A percentile compares a stretch with the other conserved stretches of the same genome.
phyloP scores from a whole-genome alignment of 2,797 vertebrate species.

The Tauraco hartlaubi region DNA sequence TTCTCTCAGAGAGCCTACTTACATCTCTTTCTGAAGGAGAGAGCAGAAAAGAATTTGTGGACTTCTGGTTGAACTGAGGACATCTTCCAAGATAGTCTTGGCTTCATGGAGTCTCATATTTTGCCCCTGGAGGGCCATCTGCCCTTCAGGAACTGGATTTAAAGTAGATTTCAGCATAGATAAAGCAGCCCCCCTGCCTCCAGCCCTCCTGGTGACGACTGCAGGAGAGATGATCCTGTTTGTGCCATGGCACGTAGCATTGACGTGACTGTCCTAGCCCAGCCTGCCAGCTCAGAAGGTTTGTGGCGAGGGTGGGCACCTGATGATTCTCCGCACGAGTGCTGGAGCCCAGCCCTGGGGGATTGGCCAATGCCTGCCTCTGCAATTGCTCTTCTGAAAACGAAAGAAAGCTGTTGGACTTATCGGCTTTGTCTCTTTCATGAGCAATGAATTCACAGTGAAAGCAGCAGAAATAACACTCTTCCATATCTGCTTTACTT shows the following conservation, averaged over 20 bases:
- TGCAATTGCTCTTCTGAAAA: neutral
- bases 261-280: neutral
- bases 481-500: neutral
- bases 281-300: neutral
- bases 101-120: neutral
- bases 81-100: neutral
- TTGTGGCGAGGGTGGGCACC: slow-evolving; percentile 6
- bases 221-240: neutral
- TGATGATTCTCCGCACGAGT: slow-evolving; percentile 24
- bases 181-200: neutral
- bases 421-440: neutral
- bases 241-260: slow-evolving; percentile 6
- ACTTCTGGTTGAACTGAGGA: neutral
- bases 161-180: neutral
- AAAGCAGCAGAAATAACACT: slow-evolving; percentile 9
- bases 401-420: neutral
- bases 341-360: neutral
- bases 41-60: neutral
- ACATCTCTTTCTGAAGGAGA: neutral
- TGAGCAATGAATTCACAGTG: slow-evolving; percentile 2
- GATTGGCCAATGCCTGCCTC: neutral
- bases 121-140: neutral
- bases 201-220: neutral
- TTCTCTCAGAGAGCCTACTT: neutral
- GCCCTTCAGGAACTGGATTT: neutral